phyloP scores from a whole-genome alignment of 2,797 vertebrate genomes.

The Chiloscyllium punctatum region DNA sequence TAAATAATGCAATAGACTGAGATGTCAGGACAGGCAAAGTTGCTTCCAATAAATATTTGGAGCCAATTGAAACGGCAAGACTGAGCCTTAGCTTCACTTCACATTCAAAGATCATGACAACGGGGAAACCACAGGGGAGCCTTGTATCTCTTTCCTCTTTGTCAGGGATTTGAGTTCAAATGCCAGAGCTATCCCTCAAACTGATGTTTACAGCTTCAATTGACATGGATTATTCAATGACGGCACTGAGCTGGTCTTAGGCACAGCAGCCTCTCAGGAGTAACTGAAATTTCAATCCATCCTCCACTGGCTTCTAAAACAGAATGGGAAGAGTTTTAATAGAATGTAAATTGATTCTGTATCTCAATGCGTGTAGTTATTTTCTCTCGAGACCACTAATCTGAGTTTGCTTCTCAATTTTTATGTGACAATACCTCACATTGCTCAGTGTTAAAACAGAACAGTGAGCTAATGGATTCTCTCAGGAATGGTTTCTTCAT shows the following conservation, averaged over 20 bases:
- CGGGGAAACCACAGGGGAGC: background rate
- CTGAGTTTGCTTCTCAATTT: conserved; percentile 31
- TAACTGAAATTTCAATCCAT: conserved; percentile 49
- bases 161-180: background rate
- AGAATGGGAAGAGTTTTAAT: conserved; percentile 61
- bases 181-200: background rate
- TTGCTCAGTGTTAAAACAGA: background rate
- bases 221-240: conserved; percentile 1
- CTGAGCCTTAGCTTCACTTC: background rate
- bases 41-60: background rate
- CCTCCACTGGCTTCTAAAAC: conserved; percentile 54
- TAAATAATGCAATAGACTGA: background rate
- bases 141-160: too few relatives aligned
- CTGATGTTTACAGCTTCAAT: background rate
- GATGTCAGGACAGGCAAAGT: background rate
- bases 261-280: conserved; percentile 47
- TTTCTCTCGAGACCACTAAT: conserved; percentile 42
- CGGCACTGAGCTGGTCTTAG: background rate
- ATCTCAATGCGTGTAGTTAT: conserved; percentile 52
- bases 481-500: background rate
- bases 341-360: conserved; percentile 61
- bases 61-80: background rate
- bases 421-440: background rate
- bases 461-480: background rate
- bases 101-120: background rate